phyloP scores from a whole-genome alignment of 2,113 vertebrate genomes.

The Dascyllus trimaculatus region DNA sequence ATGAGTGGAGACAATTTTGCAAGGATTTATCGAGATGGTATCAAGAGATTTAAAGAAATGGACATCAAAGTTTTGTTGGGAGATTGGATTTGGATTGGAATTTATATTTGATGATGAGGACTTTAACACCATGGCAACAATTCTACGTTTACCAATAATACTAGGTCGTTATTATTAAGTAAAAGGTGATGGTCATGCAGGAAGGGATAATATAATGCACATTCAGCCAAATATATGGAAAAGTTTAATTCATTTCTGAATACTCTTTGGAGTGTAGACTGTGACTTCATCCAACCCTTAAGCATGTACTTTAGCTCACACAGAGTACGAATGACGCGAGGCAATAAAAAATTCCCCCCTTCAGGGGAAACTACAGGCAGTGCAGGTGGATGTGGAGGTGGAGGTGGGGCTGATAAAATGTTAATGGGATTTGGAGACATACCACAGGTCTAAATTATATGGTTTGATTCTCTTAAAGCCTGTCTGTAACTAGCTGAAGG shows the following conservation, averaged over 20 bases:
- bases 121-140: neutral
- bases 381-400: constrained; percentile 28
- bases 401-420: constrained; percentile 19
- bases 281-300: constrained; percentile 30
- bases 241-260: constrained; percentile 22
- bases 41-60: neutral
- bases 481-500: neutral
- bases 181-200: neutral
- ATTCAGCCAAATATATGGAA: neutral
- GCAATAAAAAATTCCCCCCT: neutral
- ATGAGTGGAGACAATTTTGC: neutral
- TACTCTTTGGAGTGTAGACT: neutral
- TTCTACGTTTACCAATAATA: constrained; percentile 15
- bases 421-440: constrained; percentile 30
- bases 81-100: neutral
- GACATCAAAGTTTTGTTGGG: neutral
- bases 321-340: neutral
- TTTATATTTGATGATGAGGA: neutral
- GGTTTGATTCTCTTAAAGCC: neutral
- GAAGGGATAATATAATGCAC: neutral
- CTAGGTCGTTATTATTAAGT: neutral
- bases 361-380: constrained; percentile 17
- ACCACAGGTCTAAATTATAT: neutral
- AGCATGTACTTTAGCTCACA: constrained; percentile 5
- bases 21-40: neutral